These are phyloP conservation scores for Drosophila kanekoi DNA, from an alignment of 2,888 invertebrate species.

Conservation along the genomic window DNA sequence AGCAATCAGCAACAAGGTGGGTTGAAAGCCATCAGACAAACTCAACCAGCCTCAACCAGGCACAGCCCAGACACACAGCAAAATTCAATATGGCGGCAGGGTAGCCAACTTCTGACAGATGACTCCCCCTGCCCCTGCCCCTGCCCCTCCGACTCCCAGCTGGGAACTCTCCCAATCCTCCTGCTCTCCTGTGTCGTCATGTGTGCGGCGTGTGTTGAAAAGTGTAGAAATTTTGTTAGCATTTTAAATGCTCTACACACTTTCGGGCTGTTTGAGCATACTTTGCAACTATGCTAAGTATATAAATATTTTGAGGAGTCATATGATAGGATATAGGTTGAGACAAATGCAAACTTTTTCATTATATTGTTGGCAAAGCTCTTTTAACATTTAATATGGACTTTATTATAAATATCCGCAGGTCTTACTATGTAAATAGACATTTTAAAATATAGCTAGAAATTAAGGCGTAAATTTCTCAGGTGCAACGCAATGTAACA, in stretches of 20 bases:
- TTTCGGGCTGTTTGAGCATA: constrained; percentile 11
- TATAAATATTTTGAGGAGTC: constrained; percentile 5
- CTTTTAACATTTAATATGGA: background rate
- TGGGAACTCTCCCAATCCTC: background rate
- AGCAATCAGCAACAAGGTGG: constrained; percentile 65
- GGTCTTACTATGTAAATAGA: background rate
- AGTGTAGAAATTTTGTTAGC: constrained; percentile 46
- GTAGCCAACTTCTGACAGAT: constrained; percentile 79
- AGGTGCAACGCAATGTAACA: too few relatives aligned
- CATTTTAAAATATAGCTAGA: too few relatives aligned
- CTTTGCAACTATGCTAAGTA: constrained; percentile 21
- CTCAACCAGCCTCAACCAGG: constrained; percentile 31
- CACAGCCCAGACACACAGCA: constrained; percentile 41
- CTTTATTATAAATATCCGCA: background rate
- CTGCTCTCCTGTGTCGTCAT: constrained; percentile 9
- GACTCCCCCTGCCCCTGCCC: constrained; percentile 60
- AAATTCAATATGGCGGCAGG: constrained; percentile 76
- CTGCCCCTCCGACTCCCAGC: constrained; percentile 7
- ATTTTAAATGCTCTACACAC: constrained; percentile 50
- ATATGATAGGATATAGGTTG: background rate
- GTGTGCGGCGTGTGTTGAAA: constrained; percentile 37
- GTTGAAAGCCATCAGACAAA: constrained; percentile 43
- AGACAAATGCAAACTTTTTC: constrained; percentile 9
- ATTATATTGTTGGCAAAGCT: constrained; percentile 2
- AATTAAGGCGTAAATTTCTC: too few relatives aligned